Conservation (phyloP, 2,888 invertebrate genomes). For the Orchestes rusci region DNA sequence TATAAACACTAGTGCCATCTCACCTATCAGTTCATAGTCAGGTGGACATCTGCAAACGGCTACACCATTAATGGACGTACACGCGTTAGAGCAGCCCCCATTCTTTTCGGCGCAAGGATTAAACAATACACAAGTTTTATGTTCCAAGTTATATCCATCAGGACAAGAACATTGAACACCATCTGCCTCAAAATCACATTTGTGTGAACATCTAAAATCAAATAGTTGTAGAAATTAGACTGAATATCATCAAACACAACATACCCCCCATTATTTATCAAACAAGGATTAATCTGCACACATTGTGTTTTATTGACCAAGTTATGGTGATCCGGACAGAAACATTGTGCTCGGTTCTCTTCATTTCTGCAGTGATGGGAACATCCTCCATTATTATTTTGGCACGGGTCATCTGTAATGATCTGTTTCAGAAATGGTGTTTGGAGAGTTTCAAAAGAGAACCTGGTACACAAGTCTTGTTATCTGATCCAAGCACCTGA, state of each 20-base stretch:
- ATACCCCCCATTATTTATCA: slow-evolving; percentile 51
- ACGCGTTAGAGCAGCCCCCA: slow-evolving; percentile 47
- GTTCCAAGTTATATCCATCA: slow-evolving; percentile 36
- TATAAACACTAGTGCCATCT: too few relatives aligned
- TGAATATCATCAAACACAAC: background rate
- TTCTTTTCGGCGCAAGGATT: slow-evolving; percentile 39
- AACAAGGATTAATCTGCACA: slow-evolving; percentile 35
- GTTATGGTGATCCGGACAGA: slow-evolving; percentile 44
- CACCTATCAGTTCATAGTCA: slow-evolving; percentile 32
- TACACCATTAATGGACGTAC: slow-evolving; percentile 46
- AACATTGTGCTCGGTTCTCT: slow-evolving; percentile 47
- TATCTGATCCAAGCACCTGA: slow-evolving; percentile 36
- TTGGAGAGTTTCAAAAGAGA: background rate
- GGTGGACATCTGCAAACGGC: slow-evolving; percentile 47
- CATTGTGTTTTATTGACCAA: slow-evolving; percentile 36
- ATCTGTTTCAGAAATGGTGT: too few relatives aligned
- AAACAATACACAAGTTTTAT: slow-evolving; percentile 31
- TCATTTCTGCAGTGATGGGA: slow-evolving; percentile 49
- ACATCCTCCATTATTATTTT: slow-evolving; percentile 50
- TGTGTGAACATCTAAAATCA: slow-evolving; percentile 44
- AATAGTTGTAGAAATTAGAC: background rate
- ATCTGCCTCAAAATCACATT: slow-evolving; percentile 41
- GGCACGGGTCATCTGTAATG: slow-evolving; percentile 44
- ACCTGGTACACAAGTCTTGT: slow-evolving; percentile 36
- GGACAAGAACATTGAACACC: slow-evolving; percentile 45